Evolutionary conservation across 23 tunicate genomes (phyloP).

Genomic region (Trididemnum nubilum): DNA sequence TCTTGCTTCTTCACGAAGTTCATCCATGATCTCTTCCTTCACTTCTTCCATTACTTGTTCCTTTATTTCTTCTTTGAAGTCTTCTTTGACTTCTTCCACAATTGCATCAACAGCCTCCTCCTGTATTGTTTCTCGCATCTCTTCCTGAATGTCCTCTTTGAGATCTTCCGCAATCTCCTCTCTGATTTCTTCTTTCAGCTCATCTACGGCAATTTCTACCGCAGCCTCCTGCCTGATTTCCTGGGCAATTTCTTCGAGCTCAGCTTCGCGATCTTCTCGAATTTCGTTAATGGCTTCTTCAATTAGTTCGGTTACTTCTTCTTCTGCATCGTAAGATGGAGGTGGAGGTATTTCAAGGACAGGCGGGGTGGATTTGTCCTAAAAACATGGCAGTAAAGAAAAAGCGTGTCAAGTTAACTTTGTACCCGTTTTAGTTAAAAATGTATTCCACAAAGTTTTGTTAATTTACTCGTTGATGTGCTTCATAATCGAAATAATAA

Average conservation of each 20-base stretch:
- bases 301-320: conserved; percentile 35
- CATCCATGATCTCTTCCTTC: conserved; percentile 12
- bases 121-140: background rate
- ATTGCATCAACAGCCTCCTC: conserved; percentile 21
- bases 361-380: conserved; percentile 20
- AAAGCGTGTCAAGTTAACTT: background rate
- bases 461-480: no score
- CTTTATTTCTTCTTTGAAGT: conserved; percentile 12
- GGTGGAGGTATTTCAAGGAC: conserved; percentile 43
- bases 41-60: conserved; percentile 40
- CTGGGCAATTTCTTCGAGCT: conserved; percentile 6
- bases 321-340: conserved; percentile 28
- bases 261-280: background rate
- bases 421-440: background rate
- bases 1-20: conserved; percentile 33
- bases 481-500: no score
- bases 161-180: conserved; percentile 7
- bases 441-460: no score
- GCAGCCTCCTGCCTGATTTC: conserved; percentile 12
- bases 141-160: conserved; percentile 26
- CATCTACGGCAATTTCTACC: conserved; percentile 5
- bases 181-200: background rate
- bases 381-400: background rate
- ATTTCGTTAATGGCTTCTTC: conserved; percentile 1
- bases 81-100: conserved; percentile 31